Evolutionary conservation across 1,140 invertebrate genomes (phyloP).

Genomic region (Megalonaias nervosa): DNA sequence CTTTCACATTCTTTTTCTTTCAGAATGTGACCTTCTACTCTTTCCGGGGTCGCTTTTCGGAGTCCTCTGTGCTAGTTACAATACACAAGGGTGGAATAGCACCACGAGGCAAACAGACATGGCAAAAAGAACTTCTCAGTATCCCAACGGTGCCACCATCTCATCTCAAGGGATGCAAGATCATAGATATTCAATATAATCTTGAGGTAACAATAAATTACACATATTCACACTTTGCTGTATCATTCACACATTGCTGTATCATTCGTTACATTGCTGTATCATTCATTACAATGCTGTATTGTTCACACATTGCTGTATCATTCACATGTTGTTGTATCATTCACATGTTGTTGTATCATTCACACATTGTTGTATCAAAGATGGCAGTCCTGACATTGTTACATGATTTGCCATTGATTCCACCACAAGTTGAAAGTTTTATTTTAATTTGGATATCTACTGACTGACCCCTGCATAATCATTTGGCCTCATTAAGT

Average conservation of each 20-base stretch:
- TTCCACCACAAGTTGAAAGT: not conserved
- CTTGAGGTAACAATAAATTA: constrained; percentile 53
- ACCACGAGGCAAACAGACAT: constrained; percentile 64
- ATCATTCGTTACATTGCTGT: not conserved
- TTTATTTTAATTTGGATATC: too few relatives aligned
- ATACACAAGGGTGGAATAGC: constrained; percentile 63
- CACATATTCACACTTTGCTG: not conserved
- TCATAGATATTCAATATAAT: constrained; percentile 66
- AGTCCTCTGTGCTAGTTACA: constrained; percentile 59
- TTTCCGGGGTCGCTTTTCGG: constrained; percentile 63
- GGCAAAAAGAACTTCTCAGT: constrained; percentile 63
- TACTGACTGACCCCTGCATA: too few relatives aligned
- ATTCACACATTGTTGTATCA: not conserved
- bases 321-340: not conserved
- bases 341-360: not conserved
- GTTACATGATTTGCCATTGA: not conserved
- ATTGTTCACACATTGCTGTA: not conserved
- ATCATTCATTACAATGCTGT: not conserved
- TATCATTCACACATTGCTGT: not conserved
- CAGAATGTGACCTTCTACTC: constrained; percentile 68
- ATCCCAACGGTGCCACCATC: constrained; percentile 63
- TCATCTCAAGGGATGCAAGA: constrained; percentile 63
- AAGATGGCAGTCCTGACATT: not conserved
- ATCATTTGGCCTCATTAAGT: too few relatives aligned
- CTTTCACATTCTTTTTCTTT: constrained; percentile 36